These are phyloP conservation scores for Netelia fuscicornis DNA, from an alignment of 2,888 invertebrate genomes.

Conservation along the genomic window DNA sequence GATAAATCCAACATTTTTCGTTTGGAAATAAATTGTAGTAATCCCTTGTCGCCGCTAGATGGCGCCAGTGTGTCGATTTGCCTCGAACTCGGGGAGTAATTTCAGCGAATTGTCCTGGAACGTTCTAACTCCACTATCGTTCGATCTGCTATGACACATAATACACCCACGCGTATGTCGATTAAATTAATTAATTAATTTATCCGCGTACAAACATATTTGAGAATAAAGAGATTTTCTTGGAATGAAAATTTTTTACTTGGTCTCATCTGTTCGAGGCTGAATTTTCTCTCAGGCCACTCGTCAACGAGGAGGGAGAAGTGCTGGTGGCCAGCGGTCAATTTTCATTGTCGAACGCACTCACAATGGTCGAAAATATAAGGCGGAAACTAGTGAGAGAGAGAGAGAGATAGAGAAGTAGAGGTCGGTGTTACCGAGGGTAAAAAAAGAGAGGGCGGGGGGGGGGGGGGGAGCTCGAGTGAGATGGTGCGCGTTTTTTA, in stretches of 20 bases:
- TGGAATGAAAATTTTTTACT: slow-evolving; percentile 1
- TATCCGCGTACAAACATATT: neutral
- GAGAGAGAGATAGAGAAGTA: neutral
- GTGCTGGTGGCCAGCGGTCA: slow-evolving; percentile 49
- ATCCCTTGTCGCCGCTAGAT: too few species aligned
- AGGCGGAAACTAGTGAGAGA: slow-evolving; percentile 48
- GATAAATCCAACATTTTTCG: neutral
- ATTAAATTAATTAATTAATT: neutral
- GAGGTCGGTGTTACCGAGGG: slow-evolving; percentile 11
- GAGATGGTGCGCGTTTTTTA: slow-evolving; percentile 34
- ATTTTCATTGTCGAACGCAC: slow-evolving; percentile 49
- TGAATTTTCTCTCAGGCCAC: neutral
- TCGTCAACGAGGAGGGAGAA: neutral
- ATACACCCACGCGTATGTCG: neutral
- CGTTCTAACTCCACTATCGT: too few species aligned
- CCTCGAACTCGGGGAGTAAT: too few species aligned
- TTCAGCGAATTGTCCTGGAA: too few species aligned
- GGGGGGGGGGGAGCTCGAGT: neutral
- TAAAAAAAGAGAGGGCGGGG: slow-evolving; percentile 24
- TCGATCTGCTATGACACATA: neutral
- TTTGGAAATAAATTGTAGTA: too few species aligned
- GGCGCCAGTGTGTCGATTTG: too few species aligned
- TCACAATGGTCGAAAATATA: slow-evolving; percentile 51
- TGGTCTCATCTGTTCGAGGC: neutral
- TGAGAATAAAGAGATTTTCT: slow-evolving; percentile 20